Base-by-base conservation (phyloP, 2,113 vertebrate species). In the Saguinus imperator region DNA sequence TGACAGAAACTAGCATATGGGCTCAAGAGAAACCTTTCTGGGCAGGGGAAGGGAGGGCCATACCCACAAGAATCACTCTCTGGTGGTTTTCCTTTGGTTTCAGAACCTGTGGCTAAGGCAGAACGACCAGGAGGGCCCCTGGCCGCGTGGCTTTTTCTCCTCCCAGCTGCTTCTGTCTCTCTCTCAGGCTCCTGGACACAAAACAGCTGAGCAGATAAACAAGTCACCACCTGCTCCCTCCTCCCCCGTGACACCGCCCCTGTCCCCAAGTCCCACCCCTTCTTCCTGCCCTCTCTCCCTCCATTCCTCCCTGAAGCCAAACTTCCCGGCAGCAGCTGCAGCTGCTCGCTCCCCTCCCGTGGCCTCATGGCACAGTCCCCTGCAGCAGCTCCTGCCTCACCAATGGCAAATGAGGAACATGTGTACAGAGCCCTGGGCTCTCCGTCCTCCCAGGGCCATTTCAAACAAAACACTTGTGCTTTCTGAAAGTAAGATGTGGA, bases 131-230 rank as follows among this genome's bases (percentile, higher is more conserved):
- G 93, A 96, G 83, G 73, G 92, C 95, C 61, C 92, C 75, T 52
- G 81, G 86, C 88, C 20, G 25, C 2, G 37, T 52, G 29, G 87
- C 93, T 93, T 93, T 94, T 87, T 94, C 97, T 97, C 96, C 45
- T 3, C 94, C 98, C 98, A 98, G 98, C 98, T 98, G 98, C 95
- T 94, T 81, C 98, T 18, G 90, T 97, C 98, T 94, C 97, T 94
- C 97, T 98, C 98, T 89, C 40, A 79, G 96, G 97, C 97, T 96
- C 83, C 87, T 58, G 95, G 97, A 97, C 92, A 90, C 97, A 95
- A 87, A 91, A 97, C 98, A 99, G 98, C 98, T 98, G 98, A 98
- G 98, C 98, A 96, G 98, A 98, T 98, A 98, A 98, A 98, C 98
- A 97, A 98, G 55, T 50, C 29, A 79, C 98, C 98, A 99, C 98